Base-by-base conservation (phyloP, 30 jellyfish, hydroid and myxozoan species). In the Cassiopea andromeda region DNA sequence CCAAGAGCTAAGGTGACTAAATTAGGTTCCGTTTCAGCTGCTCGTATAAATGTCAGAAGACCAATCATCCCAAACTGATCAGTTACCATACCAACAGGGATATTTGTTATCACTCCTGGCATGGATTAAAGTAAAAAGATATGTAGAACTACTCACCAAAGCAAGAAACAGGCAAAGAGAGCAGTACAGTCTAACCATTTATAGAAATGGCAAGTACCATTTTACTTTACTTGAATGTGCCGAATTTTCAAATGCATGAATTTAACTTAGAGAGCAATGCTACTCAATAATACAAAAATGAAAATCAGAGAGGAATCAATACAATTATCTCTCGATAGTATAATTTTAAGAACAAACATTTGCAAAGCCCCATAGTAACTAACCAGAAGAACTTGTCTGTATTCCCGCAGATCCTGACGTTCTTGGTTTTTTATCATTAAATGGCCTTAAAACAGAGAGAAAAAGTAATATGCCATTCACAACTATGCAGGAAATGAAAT, bases 61-160 rank as follows among this genome's bases (percentile, higher is more conserved):
- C 99, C 99, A 67, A 95, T 95, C 99, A 95, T 95, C 19, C 99
- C 99, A 80, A 95, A 95, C 80, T 95, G 99, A 75, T 95, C 99
- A 12, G 99, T 95, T 7, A 95, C 99, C 99, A 95, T 95, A 19
- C 99, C 99, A 50, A 97, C 93, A 1, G 99, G 99, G 48, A 95
- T 95, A 66, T 95, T 95, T 85, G 99, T 95, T 47, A 95, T 91
- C 58, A 95, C 99, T 54, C 99, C 99, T 95, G 57, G 9, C 80
- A 74, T 68, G 47, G 49, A 54, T 17, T 1, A 81, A 81, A 19
- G 69, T 9, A 50, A 50, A 5, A 50, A 2, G 9, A 50, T 9
- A 50, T 2, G 9, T 9, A 50, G 8, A 50, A 50, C 64, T 50
- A 50, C 9, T 50, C 64, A 5, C 9, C 9, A 5, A 50, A 2